phyloP scores from a whole-genome alignment of 35 echinoderm and acorn worm genomes.

The Heliocidaris tuberculata region DNA sequence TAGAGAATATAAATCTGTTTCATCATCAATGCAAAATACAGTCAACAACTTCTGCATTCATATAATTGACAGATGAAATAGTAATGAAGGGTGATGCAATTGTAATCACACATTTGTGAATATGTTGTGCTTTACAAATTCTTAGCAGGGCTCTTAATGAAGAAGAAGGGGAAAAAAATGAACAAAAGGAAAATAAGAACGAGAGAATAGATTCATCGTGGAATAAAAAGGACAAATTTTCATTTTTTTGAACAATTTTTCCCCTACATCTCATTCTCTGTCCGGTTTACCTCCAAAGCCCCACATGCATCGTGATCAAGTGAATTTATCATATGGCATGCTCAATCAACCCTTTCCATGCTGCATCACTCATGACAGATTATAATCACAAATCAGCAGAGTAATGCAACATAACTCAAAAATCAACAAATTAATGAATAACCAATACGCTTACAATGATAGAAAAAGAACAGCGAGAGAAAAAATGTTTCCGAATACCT shows the following conservation, averaged over 20 bases:
- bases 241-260: neutral
- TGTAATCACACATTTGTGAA: too few relatives aligned
- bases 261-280: neutral
- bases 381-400: neutral
- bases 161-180: too few relatives aligned
- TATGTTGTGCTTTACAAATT: too few relatives aligned
- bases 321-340: neutral
- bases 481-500: conserved; percentile 13
- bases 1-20: too few relatives aligned
- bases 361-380: neutral
- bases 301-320: neutral
- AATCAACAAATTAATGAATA: neutral
- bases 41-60: too few relatives aligned
- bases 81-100: too few relatives aligned
- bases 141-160: too few relatives aligned
- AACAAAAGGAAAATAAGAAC: neutral
- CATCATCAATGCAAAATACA: too few relatives aligned
- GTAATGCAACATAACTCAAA: neutral
- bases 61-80: too few relatives aligned
- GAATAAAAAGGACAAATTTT: too few relatives aligned
- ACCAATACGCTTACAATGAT: neutral
- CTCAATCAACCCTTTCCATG: neutral
- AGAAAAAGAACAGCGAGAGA: neutral
- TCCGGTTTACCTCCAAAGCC: neutral
- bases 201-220: neutral